Evolutionary conservation across 2,888 invertebrate species (phyloP).

Genomic region (Cyclophora albipunctata): DNA sequence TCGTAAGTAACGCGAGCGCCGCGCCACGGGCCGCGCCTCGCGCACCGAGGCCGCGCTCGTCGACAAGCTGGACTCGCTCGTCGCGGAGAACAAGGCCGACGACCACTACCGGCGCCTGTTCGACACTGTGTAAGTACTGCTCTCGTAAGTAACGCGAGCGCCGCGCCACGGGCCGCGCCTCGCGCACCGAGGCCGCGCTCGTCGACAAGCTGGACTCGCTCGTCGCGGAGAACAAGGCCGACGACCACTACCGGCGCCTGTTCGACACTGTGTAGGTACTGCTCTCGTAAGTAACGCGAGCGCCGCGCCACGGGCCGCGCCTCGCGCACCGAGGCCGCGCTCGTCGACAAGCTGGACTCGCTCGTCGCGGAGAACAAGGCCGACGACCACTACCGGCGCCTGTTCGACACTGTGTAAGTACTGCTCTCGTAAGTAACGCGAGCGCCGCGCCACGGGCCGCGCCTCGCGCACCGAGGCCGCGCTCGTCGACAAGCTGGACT

Average conservation of each 20-base stretch:
- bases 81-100: slow-evolving; percentile 95
- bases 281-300: slow-evolving; percentile 78
- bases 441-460: slow-evolving; percentile 86
- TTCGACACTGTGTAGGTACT: slow-evolving; percentile 95
- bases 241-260: slow-evolving; percentile 93
- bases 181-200: slow-evolving; percentile 92
- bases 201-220: slow-evolving; percentile 95
- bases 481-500: slow-evolving; percentile 94
- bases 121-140: slow-evolving; percentile 90
- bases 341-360: slow-evolving; percentile 95
- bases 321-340: slow-evolving; percentile 91
- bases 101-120: slow-evolving; percentile 95
- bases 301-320: slow-evolving; percentile 88
- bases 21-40: slow-evolving; percentile 88
- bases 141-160: slow-evolving; percentile 83
- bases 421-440: slow-evolving; percentile 68
- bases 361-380: slow-evolving; percentile 95
- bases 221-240: slow-evolving; percentile 95
- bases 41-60: slow-evolving; percentile 95
- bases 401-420: slow-evolving; percentile 97
- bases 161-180: slow-evolving; percentile 86
- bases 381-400: slow-evolving; percentile 91
- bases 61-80: slow-evolving; percentile 93
- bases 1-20: slow-evolving; percentile 84
- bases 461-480: slow-evolving; percentile 95